Evolutionary conservation across 37 sponge, comb jelly and placozoan species (phyloP).

Genomic region (Cladorhizidae sp.): DNA sequence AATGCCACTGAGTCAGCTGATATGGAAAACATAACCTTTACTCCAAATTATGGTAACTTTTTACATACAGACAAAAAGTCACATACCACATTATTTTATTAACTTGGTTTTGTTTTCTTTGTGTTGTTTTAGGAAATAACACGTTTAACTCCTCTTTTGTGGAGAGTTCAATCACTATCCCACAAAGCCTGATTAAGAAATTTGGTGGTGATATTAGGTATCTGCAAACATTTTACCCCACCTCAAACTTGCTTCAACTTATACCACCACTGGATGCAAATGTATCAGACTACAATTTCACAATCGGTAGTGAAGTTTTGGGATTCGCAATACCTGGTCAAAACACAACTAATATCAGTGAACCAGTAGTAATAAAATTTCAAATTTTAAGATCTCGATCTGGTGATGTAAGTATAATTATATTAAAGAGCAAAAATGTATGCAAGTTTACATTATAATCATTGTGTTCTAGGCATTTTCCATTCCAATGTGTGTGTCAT

Average conservation of each 20-base stretch:
- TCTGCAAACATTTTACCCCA: not conserved
- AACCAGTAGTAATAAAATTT: constrained; percentile 9
- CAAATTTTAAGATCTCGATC: constrained; percentile 4
- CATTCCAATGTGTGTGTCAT: constrained; percentile 45
- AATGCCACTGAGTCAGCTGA: too few relatives aligned
- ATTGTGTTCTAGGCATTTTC: constrained; percentile 27
- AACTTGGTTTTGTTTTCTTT: not conserved
- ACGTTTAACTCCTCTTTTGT: not conserved
- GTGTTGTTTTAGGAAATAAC: not conserved
- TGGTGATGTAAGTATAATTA: not conserved
- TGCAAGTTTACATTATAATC: not conserved
- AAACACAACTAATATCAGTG: not conserved
- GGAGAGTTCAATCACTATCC: not conserved
- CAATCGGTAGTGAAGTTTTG: constrained; percentile 10
- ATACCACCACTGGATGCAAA: not conserved
- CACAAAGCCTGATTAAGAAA: not conserved
- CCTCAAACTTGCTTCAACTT: constrained; percentile 14
- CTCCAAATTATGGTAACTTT: not conserved
- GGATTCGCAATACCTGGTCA: not conserved
- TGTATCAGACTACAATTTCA: not conserved
- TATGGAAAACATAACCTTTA: too few relatives aligned
- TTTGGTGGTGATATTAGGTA: not conserved
- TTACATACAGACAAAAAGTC: not conserved
- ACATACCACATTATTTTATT: not conserved
- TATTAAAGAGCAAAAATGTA: not conserved